Evolutionary conservation across 2,888 invertebrate genomes (phyloP), one percentile per base, ranked within the genome.

Genomic region (Sinohyriopsis cumingii): DNA sequence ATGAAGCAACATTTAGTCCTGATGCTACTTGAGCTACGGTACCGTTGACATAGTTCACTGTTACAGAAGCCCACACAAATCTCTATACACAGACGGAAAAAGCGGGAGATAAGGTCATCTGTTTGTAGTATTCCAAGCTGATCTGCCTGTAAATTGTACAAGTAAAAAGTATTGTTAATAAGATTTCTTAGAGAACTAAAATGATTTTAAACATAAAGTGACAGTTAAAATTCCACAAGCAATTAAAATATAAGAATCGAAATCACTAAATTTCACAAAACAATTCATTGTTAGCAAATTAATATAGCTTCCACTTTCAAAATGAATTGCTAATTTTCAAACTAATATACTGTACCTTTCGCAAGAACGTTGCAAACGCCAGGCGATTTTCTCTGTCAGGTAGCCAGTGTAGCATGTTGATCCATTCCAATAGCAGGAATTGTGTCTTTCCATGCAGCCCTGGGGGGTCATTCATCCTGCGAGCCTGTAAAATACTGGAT

Each of bases 1-100:
- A 96, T 97, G 84, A 96, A 94, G 91, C 98, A 99, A 89, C 97
- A 97, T 90, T 98, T 98, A 72, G 95, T 94, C 78, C 98, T 93
- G 1, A 95, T 93, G 59, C 93, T 91, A 20, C 93, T 93, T 19
- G 82, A 73, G 55, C 79, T 86, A 64, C 85, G 86, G 5, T 80
- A 83, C 71, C 94, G 94, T 79, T 96, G 96, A 9, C 93, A 92
- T 18, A 96, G 91, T 67, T 94, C 93, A 71, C 97, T 93, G 89
- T 98, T 98, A 56, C 97, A 96, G 70, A 96, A 93, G 89, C 98
- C 97, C 3, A 98, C 95, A 90, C 98, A 98, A 92, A 98, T 94
- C 90, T 98, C 97, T 0, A 97, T 97, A 69, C 97, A 97, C 74
- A 98, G 93, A 59, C 99, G 94, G 92, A 99, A 98, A 92, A 99